These are phyloP conservation scores for Muraenolepis orangiensis DNA, from an alignment of 2,797 vertebrate species.

Conservation along the genomic window DNA sequence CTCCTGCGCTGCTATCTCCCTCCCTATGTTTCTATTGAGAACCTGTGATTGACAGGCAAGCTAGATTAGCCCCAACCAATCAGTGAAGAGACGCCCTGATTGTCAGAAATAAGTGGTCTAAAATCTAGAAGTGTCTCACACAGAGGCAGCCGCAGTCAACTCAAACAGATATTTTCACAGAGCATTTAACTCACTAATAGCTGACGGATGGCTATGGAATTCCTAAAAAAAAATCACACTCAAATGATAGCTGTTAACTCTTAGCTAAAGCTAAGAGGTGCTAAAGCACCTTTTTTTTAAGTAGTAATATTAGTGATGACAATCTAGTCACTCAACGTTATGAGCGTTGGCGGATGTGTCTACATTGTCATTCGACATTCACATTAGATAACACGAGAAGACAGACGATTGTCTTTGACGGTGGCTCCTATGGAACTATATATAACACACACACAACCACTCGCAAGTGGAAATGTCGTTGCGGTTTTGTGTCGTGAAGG, in stretches of 20 bases:
- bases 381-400: not conserved
- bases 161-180: not conserved
- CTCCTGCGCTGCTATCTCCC: too few relatives aligned
- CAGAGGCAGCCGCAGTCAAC: not conserved
- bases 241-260: not conserved
- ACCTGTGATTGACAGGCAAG: not conserved
- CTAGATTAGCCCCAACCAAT: not conserved
- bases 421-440: not conserved
- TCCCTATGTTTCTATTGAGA: not conserved
- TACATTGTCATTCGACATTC: not conserved
- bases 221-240: not conserved
- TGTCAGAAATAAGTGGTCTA: not conserved
- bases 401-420: not conserved
- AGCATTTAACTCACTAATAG: not conserved
- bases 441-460: not conserved
- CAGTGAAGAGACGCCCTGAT: not conserved
- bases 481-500: not conserved
- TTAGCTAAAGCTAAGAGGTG: too few relatives aligned
- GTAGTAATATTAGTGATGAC: not conserved
- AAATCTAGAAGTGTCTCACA: not conserved
- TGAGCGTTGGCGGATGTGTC: not conserved
- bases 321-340: not conserved
- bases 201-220: not conserved
- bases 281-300: not conserved
- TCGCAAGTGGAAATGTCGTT: not conserved